phyloP scores from a whole-genome alignment of 2,797 vertebrate species.

The Megaceryle alcyon region DNA sequence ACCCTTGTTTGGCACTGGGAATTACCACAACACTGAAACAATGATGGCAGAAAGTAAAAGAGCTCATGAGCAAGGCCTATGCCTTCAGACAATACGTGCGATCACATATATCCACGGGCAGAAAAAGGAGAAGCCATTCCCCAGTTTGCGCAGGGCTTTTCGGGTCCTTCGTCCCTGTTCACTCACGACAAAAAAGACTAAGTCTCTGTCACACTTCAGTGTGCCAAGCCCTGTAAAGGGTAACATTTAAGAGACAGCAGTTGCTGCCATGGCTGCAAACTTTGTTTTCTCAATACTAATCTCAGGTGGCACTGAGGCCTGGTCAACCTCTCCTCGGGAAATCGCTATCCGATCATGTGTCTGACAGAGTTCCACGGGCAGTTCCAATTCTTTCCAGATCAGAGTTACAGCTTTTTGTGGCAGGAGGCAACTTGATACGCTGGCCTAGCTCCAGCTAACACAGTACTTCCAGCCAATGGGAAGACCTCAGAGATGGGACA shows the following conservation, averaged over 20 bases:
- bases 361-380: conserved; percentile 20
- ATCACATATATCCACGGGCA: neutral
- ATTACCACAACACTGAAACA: neutral
- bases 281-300: conserved; percentile 61
- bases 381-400: conserved; percentile 76
- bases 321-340: neutral
- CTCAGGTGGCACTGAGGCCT: neutral
- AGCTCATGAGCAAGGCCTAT: fast-evolving
- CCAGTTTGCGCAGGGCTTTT: neutral
- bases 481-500: neutral
- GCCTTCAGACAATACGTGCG: neutral
- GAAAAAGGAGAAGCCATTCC: neutral
- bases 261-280: conserved; percentile 55
- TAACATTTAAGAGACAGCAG: neutral
- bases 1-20: neutral
- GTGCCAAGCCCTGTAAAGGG: neutral
- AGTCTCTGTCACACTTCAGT: neutral
- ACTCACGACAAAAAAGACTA: neutral
- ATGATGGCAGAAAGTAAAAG: neutral
- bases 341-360: neutral
- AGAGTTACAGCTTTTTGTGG: conserved; percentile 54
- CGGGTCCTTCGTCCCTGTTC: neutral
- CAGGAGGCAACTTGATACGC: conserved; percentile 45
- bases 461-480: neutral
- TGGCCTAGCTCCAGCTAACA: neutral